Conservation (phyloP, 2,797 vertebrate species). For the Cyclura pinguis region DNA sequence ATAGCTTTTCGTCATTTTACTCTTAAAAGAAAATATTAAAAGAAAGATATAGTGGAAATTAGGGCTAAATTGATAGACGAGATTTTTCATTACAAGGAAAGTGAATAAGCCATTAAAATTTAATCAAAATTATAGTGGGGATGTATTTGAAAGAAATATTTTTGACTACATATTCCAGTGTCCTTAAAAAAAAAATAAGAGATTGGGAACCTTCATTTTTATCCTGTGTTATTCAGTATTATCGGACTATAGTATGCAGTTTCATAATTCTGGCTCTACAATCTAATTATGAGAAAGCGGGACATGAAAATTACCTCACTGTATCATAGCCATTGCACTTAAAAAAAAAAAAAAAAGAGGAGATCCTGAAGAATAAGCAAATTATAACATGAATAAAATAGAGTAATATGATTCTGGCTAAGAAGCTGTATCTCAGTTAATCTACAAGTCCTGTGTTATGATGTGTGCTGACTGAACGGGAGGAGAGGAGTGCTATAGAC, state of each 20-base stretch:
- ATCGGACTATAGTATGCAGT: neutral
- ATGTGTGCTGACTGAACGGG: too few relatives aligned
- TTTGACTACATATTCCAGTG: neutral
- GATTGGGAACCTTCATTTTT: neutral
- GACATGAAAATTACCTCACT: neutral
- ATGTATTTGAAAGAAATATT: conserved; percentile 3
- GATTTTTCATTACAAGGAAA: conserved; percentile 1
- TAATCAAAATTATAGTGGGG: neutral
- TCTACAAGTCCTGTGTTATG: too few relatives aligned
- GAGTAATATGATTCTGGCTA: neutral
- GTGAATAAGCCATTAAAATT: accelerated
- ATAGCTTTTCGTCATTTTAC: neutral
- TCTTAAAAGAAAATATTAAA: conserved; percentile 35
- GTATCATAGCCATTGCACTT: too few relatives aligned
- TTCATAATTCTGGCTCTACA: neutral
- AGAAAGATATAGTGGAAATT: neutral
- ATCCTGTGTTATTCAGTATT: neutral
- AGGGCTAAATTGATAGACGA: neutral
- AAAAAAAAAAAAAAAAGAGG: neutral
- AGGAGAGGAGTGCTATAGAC: too few relatives aligned
- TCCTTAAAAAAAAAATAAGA: conserved; percentile 11
- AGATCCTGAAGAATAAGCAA: neutral
- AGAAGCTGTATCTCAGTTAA: too few relatives aligned
- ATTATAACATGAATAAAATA: neutral
- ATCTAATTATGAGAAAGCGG: neutral